Conservation (phyloP, 2,113 vertebrate genomes). For the Nothoprocta pentlandii region DNA sequence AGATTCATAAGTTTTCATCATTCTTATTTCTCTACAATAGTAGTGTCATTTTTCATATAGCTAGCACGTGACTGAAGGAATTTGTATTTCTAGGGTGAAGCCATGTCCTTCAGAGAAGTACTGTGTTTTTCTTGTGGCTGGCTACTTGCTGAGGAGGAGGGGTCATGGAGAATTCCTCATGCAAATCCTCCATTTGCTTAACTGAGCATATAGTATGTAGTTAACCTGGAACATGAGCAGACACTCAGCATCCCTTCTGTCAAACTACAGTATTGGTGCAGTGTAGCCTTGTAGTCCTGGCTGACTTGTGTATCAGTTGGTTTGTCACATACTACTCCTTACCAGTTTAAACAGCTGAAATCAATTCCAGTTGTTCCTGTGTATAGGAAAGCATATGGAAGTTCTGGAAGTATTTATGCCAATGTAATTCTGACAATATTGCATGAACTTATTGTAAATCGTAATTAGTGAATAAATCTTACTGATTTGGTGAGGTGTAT, state of each 20-base stretch:
- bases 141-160: neutral
- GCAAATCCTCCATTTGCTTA: neutral
- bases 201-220: neutral
- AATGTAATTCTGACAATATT: neutral
- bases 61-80: constrained; percentile 12
- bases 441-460: neutral
- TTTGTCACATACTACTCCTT: neutral
- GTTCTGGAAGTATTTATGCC: neutral
- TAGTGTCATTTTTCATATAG: constrained; percentile 6
- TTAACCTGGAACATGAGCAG: neutral
- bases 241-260: neutral
- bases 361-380: neutral
- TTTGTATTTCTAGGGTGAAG: neutral
- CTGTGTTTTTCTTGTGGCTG: neutral
- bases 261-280: neutral
- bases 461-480: neutral
- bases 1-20: neutral
- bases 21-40: neutral
- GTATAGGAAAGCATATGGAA: neutral
- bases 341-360: neutral
- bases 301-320: fast-evolving
- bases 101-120: neutral
- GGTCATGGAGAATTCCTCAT: constrained; percentile 1
- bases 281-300: neutral
- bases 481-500: neutral